Evolutionary conservation across 2,113 vertebrate species (phyloP).

Genomic region (Smithornis capensis): DNA sequence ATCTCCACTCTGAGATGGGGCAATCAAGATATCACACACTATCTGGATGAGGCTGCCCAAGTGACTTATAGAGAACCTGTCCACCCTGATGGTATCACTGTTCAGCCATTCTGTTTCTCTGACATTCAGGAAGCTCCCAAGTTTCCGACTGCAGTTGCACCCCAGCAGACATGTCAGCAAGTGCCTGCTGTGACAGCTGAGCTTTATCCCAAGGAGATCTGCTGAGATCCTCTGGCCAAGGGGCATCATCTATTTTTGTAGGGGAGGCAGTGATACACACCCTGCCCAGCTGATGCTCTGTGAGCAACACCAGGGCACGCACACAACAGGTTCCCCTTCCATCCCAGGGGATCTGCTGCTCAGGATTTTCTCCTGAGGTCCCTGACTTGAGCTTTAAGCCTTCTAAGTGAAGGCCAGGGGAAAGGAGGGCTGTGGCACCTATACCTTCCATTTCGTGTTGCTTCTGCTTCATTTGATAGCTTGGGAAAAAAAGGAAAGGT

Average conservation of each 20-base stretch:
- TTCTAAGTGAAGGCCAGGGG: not conserved
- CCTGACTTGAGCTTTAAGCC: not conserved
- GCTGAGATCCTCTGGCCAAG: not conserved
- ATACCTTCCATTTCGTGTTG: not conserved
- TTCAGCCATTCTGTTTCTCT: not conserved
- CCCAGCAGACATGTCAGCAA: not conserved
- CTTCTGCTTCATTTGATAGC: not conserved
- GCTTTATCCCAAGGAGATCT: not conserved
- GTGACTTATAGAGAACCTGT: not conserved
- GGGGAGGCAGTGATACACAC: accelerated
- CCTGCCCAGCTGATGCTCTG: not conserved
- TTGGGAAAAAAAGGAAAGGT: not conserved
- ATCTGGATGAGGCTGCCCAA: not conserved
- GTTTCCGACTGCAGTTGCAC: not conserved
- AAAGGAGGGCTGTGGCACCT: not conserved
- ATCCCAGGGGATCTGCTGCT: not conserved
- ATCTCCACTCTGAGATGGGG: not conserved
- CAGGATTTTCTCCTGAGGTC: not conserved
- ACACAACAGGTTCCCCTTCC: not conserved
- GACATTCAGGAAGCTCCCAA: not conserved
- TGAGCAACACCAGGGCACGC: not conserved
- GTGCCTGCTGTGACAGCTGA: not conserved
- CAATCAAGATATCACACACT: accelerated
- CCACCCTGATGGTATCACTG: not conserved
- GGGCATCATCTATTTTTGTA: not conserved